Base-by-base conservation (phyloP, 2,113 vertebrate species). In the Odontesthes bonariensis region DNA sequence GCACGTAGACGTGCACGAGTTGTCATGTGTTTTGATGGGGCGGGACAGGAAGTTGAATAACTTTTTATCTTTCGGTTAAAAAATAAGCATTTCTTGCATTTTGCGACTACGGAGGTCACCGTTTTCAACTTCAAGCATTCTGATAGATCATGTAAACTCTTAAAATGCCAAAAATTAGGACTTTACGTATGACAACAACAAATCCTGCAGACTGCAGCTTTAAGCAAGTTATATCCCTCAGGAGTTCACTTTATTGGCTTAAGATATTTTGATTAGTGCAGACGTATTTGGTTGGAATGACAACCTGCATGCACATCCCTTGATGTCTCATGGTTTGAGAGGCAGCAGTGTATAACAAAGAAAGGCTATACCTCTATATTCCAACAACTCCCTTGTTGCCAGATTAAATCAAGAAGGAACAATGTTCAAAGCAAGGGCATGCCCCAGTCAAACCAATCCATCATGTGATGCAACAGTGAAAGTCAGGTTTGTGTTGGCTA, bases 331-430 rank as follows among this genome's bases (percentile, higher is more conserved):
- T 7, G 56, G 54, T 73, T 75, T 42, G n/a, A 70, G 69, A 80
- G 31, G 72, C 69, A 38, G 73, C 6, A 66, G 73, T 71, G 82
- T 69, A 64, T 69, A 83, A 75, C 74, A 78, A 64, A 73, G 60
- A 69, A 40, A 76, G 60, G 57, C 44, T 78, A 49, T 61, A 65
- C 67, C 61, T 73, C 51, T 55, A 56, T 78, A 63, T 64, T 71
- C 77, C 61, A 63, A 73, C 84, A 82, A 70, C 58, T 79, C 85
- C 78, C 54, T 58, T 57, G 79, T 67, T 82, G 83, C 68, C 77
- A 77, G 69, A 77, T 84, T 58, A 74, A 84, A 89, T 88, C 85
- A 85, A 79, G 72, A 66, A 73, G 66, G 54, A 73, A 51, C 73
- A 77, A 4, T 52, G 70, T 81, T 89, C 76, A 84, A 74, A 84